phyloP scores from a whole-genome alignment of 64 coral and sea anemone species.

The Porites lutea region DNA sequence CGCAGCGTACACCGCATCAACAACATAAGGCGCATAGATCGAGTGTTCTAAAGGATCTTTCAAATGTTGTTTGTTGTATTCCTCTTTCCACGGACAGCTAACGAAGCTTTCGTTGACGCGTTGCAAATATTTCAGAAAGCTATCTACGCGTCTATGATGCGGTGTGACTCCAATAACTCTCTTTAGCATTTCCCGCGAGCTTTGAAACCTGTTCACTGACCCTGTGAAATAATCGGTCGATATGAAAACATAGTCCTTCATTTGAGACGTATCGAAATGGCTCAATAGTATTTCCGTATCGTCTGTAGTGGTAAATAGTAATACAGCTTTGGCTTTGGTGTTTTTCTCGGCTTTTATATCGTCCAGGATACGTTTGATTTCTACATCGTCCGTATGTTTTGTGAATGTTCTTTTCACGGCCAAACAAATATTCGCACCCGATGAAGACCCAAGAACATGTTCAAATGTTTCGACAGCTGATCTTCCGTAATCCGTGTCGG shows the following conservation, averaged over 20 bases:
- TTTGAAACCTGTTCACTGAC: conserved; percentile 32
- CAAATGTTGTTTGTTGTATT: background rate
- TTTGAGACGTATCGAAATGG: conserved; percentile 46
- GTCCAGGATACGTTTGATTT: conserved; percentile 50
- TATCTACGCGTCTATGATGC: background rate
- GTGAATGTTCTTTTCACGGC: conserved; percentile 68
- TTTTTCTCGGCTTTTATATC: conserved; percentile 45
- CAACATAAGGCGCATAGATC: conserved; percentile 70
- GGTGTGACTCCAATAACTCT: conserved; percentile 77
- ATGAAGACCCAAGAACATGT: conserved; percentile 42
- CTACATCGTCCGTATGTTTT: conserved; percentile 51
- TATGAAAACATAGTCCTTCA: conserved; percentile 89
- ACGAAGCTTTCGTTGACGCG: background rate
- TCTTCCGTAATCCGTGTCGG: conserved; percentile 91
- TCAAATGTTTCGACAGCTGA: conserved; percentile 86
- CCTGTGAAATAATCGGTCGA: conserved; percentile 72
- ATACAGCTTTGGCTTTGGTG: conserved; percentile 54
- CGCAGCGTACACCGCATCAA: conserved; percentile 89
- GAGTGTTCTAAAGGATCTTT: background rate
- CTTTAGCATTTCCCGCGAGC: conserved; percentile 68
- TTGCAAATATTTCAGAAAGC: background rate
- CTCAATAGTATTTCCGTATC: conserved; percentile 76
- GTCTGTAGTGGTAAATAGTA: conserved; percentile 83
- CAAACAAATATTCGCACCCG: conserved; percentile 67
- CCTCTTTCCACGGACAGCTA: conserved; percentile 28